These are phyloP conservation scores for Xylocopa sonorina DNA, from an alignment of 1,140 invertebrate genomes.

Conservation along the genomic window DNA sequence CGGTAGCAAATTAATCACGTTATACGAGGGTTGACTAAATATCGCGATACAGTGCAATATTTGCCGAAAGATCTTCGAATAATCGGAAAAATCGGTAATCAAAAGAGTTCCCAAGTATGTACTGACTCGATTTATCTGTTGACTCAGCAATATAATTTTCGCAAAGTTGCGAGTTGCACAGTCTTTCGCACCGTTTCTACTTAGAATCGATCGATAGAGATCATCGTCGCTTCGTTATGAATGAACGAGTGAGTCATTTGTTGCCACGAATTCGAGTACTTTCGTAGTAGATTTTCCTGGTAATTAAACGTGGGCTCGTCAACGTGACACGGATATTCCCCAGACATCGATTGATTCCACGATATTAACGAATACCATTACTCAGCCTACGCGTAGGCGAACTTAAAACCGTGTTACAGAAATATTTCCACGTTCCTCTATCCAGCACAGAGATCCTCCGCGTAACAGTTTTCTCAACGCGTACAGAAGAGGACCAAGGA, in stretches of 20 bases:
- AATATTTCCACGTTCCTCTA: too few species aligned
- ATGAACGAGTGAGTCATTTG: conserved; percentile 27
- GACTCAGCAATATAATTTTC: not conserved
- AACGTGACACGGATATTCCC: not conserved
- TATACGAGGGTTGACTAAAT: too few species aligned
- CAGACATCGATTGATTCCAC: not conserved
- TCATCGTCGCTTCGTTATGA: not conserved
- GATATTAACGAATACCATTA: not conserved
- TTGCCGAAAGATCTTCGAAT: too few species aligned
- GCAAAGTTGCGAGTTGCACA: not conserved
- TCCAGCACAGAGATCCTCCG: too few species aligned
- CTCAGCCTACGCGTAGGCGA: too few species aligned
- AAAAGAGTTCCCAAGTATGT: too few species aligned
- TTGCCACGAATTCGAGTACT: not conserved
- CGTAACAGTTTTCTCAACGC: too few species aligned
- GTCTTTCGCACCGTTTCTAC: not conserved
- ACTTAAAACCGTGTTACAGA: too few species aligned
- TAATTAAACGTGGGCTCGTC: not conserved
- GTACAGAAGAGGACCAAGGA: too few species aligned
- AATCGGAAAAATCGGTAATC: not conserved
- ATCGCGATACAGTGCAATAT: too few species aligned
- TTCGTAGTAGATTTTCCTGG: not conserved
- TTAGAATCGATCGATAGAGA: not conserved
- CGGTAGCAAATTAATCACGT: not conserved
- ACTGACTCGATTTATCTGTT: not conserved